These are phyloP conservation scores for Spodoptera litura DNA, from an alignment of 1,140 invertebrate species.

Conservation along the genomic window DNA sequence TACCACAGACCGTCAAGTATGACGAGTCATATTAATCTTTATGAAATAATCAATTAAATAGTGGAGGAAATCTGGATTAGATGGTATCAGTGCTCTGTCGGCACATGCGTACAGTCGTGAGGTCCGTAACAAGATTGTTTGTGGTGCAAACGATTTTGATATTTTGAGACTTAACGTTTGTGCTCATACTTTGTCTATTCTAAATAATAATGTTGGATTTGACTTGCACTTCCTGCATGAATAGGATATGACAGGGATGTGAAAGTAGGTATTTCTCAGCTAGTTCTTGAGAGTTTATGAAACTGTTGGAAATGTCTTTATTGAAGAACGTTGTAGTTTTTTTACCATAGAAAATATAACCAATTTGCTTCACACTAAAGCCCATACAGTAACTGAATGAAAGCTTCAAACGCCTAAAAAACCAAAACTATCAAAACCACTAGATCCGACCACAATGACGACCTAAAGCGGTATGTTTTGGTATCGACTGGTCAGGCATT, in stretches of 20 bases:
- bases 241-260: neutral
- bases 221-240: too few relatives aligned
- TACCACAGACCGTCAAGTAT: constrained; percentile 66
- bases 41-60: constrained; percentile 83
- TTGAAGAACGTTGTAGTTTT: too few relatives aligned
- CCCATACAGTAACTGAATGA: neutral
- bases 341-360: too few relatives aligned
- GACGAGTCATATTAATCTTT: constrained; percentile 79
- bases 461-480: constrained; percentile 69
- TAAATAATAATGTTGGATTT: too few relatives aligned
- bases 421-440: constrained; percentile 62
- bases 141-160: constrained; percentile 58
- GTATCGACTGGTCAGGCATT: constrained; percentile 73
- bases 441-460: constrained; percentile 49
- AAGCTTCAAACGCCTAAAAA: constrained; percentile 27
- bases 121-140: constrained; percentile 71
- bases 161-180: constrained; percentile 41
- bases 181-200: neutral
- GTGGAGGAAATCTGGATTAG: constrained; percentile 81
- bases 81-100: constrained; percentile 79
- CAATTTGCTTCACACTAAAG: too few relatives aligned
- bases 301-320: too few relatives aligned
- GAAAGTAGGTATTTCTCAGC: neutral
- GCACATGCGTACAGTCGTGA: constrained; percentile 77
- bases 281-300: neutral